Base-by-base conservation (phyloP, 2,797 vertebrate species). In the Parauchenoglanis ngamensis region DNA sequence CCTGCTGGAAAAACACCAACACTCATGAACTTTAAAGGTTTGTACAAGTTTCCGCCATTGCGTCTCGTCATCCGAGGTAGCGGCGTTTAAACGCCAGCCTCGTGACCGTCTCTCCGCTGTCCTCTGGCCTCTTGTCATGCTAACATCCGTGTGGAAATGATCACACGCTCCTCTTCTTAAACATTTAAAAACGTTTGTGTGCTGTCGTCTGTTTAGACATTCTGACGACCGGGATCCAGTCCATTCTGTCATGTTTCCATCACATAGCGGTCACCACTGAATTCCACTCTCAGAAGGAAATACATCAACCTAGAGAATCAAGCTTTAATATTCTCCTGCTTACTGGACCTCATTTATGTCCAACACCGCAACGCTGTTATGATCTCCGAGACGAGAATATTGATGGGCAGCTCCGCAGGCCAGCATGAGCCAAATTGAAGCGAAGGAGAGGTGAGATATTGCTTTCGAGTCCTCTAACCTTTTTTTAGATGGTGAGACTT, bases 381-480 rank as follows among this genome's bases (percentile, higher is more conserved):
- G 59, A 65, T 65, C 25, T 65, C 0, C 1, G 46, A 67, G 25
- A 19, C 13, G 7, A 21, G 21, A 7, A 13, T 67, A 54, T 13
- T 19, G 63, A 79, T n/a, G 49, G 73, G 49, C 75, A 11, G 61
- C 81, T 87, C 8, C 52, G 17, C 61, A 13, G 59, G 59, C 56
- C 57, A 40, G 1, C 25, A 1, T 46, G 57, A 19, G 1, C 28
- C 56, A 57, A 13, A 56, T 25, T 88, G 49, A 88, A 72, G 56
- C 23, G 19, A 52, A 46, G 13, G 77, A 63, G 15, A 85, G 35
- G 82, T 85, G 78, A 65, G 76, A 88, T 46, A 81, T 85, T 85
- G 79, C 40, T 68, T 82, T 70, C 65, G 31, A 76, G 52, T 82
- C 79, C 52, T 78, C 21, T 35, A 70, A 83, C 84, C 85, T 61